These are phyloP conservation scores for Xanthia togata DNA, from an alignment of 2,888 invertebrate species.

Conservation along the genomic window DNA sequence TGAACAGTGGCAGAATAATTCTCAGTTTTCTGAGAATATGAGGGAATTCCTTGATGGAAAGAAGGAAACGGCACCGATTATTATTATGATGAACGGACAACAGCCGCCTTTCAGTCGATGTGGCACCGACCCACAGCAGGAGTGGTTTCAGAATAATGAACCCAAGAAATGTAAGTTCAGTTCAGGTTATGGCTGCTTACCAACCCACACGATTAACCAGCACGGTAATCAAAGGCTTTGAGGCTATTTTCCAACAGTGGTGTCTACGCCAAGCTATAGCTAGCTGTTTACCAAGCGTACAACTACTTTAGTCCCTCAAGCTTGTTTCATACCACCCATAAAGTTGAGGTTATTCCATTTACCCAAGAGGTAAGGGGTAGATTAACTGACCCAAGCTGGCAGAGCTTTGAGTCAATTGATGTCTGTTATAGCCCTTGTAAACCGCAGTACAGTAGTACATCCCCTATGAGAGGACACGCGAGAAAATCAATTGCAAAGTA, in stretches of 20 bases:
- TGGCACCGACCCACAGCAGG: slow-evolving; percentile 74
- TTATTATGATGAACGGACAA: slow-evolving; percentile 83
- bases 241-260: not conserved
- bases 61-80: slow-evolving; percentile 77
- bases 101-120: slow-evolving; percentile 81
- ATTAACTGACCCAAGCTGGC: not conserved
- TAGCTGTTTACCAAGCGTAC: not conserved
- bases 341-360: too few relatives aligned
- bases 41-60: slow-evolving; percentile 79
- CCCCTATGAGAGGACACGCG: slow-evolving; percentile 36
- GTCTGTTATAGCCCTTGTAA: slow-evolving; percentile 40
- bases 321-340: not conserved
- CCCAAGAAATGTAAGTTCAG: slow-evolving; percentile 81
- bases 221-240: not conserved
- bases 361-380: too few relatives aligned
- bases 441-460: slow-evolving; percentile 28
- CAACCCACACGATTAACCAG: not conserved
- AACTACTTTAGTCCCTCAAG: not conserved
- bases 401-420: slow-evolving; percentile 16
- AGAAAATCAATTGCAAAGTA: slow-evolving; percentile 45
- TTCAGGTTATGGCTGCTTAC: not conserved
- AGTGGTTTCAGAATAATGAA: slow-evolving; percentile 79
- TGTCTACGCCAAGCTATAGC: not conserved
- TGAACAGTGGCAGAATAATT: slow-evolving; percentile 85
- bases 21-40: slow-evolving; percentile 82